Conservation (phyloP, 2,113 vertebrate genomes). For the Rhegmatorhina hoffmannsi region DNA sequence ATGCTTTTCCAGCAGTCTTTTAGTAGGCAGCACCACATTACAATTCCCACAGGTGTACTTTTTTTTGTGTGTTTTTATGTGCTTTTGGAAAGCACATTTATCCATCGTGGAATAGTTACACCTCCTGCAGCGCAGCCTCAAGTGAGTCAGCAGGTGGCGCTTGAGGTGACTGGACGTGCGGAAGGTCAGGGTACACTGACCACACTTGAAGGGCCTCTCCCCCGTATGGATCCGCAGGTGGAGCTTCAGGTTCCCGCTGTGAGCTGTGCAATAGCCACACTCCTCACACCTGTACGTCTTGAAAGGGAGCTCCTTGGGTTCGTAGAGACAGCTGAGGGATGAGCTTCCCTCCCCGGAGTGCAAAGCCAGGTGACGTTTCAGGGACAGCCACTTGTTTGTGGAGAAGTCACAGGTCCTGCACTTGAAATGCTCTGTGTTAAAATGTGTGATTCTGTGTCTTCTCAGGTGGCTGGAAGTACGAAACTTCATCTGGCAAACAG, state of each 20-base stretch:
- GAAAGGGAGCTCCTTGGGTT: background rate
- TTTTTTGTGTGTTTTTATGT: background rate
- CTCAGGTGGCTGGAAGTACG: slow-evolving; percentile 62
- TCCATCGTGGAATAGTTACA: background rate
- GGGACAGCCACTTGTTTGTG: slow-evolving; percentile 21
- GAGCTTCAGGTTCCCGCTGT: slow-evolving; percentile 17
- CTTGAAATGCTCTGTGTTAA: background rate
- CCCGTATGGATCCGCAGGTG: slow-evolving; percentile 53
- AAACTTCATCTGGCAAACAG: slow-evolving; percentile 27
- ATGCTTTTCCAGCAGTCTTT: background rate
- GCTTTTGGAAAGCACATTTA: background rate
- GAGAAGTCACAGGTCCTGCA: slow-evolving; percentile 40
- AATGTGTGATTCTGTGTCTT: slow-evolving; percentile 3
- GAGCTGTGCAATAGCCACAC: slow-evolving; percentile 45
- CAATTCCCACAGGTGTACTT: background rate
- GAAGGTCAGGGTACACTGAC: slow-evolving; percentile 22
- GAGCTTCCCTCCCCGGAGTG: background rate
- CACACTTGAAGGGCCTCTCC: slow-evolving; percentile 34
- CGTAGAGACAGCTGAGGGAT: rapidly evolving
- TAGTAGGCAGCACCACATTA: background rate
- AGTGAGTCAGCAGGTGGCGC: slow-evolving; percentile 40
- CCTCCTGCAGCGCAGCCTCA: background rate
- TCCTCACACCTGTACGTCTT: slow-evolving; percentile 23
- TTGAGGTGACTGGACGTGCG: slow-evolving; percentile 63
- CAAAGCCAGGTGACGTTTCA: slow-evolving; percentile 29